phyloP scores from a whole-genome alignment of 2,797 vertebrate genomes.

The Uromys caudimaculatus region DNA sequence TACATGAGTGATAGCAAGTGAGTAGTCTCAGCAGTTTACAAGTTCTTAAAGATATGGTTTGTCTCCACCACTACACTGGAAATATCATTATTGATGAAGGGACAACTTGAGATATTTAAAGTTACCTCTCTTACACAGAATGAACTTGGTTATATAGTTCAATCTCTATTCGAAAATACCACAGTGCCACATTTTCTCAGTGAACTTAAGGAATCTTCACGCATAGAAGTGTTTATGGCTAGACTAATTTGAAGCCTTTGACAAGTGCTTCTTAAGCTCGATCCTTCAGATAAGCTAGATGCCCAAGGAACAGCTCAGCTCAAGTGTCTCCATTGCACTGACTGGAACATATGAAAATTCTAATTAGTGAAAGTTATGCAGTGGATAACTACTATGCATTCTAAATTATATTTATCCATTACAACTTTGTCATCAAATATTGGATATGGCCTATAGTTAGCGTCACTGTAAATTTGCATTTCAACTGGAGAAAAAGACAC shows the following conservation, averaged over 20 bases:
- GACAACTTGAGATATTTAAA: background rate
- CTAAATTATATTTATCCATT: constrained; percentile 89
- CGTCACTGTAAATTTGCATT: constrained; percentile 88
- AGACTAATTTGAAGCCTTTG: background rate
- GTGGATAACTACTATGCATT: constrained; percentile 82
- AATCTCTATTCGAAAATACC: background rate
- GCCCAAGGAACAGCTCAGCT: constrained; percentile 62
- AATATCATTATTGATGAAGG: background rate
- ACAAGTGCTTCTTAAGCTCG: background rate
- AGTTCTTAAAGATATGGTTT: background rate
- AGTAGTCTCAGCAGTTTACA: background rate
- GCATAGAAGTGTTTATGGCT: constrained; percentile 6
- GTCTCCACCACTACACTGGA: background rate
- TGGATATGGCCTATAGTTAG: constrained; percentile 88
- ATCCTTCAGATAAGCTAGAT: constrained; percentile 2
- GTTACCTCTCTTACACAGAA: background rate
- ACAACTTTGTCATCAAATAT: constrained; percentile 90
- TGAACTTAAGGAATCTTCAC: background rate
- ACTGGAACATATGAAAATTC: constrained; percentile 74
- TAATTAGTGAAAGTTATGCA: constrained; percentile 79
- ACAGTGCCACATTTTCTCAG: background rate
- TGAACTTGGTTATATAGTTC: background rate
- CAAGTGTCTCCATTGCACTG: constrained; percentile 68
- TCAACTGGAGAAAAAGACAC: constrained; percentile 88
- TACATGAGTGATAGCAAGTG: background rate